Evolutionary conservation across 2,888 invertebrate species (phyloP).

Genomic region (Dicycla oo): DNA sequence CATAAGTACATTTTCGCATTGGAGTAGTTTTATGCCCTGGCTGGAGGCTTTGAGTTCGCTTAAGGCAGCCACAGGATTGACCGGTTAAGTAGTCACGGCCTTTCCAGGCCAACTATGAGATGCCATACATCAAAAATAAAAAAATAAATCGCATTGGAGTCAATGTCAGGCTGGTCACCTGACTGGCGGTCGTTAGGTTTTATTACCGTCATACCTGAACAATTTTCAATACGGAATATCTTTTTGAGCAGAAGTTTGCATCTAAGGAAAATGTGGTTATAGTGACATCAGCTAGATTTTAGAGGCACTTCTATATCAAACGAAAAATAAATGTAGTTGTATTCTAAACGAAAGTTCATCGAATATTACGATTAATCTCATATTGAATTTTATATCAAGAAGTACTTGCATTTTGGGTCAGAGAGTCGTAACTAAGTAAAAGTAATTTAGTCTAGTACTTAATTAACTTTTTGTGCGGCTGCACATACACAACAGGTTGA

Average conservation of each 20-base stretch:
- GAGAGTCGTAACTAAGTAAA: background rate
- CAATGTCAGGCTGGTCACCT: constrained; percentile 17
- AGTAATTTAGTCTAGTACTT: background rate
- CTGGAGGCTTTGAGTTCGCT: no score
- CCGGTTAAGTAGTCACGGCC: no score
- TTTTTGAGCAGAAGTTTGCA: constrained; percentile 7
- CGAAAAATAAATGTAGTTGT: constrained; percentile 15
- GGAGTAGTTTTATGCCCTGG: no score
- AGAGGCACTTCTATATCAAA: constrained; percentile 52
- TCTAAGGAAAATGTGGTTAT: constrained; percentile 42
- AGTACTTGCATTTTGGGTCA: background rate
- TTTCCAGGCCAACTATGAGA: no score
- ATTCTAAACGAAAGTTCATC: constrained; percentile 23
- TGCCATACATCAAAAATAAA: no score
- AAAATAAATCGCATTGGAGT: constrained; percentile 25
- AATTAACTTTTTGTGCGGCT: background rate
- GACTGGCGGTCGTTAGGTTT: constrained; percentile 26
- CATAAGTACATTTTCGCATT: no score
- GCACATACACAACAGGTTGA: background rate
- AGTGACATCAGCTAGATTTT: constrained; percentile 55
- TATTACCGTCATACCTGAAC: background rate
- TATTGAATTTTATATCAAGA: constrained; percentile 9
- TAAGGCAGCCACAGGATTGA: no score
- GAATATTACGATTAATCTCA: constrained; percentile 31
- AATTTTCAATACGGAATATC: background rate